Conservation (phyloP, 2,888 invertebrate species). For the Drosophila conformis region DNA sequence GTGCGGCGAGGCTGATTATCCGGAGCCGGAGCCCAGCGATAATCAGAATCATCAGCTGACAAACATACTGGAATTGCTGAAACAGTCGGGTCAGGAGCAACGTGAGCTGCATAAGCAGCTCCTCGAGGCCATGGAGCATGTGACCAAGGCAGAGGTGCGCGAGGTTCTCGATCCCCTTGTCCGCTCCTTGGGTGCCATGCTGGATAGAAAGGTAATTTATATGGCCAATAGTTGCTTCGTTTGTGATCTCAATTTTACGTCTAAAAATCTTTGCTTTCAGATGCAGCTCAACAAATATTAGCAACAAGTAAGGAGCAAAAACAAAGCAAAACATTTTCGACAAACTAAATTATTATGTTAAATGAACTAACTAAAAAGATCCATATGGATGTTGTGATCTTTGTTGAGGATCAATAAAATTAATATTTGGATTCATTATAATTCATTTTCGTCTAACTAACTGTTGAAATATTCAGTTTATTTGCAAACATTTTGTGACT, state of each 20-base stretch:
- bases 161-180: conserved; percentile 77
- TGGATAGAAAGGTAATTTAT: conserved; percentile 49
- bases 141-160: conserved; percentile 73
- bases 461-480: background rate
- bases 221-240: background rate
- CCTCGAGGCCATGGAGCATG: conserved; percentile 74
- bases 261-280: background rate
- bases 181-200: conserved; percentile 59
- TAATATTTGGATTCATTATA: conserved; percentile 2
- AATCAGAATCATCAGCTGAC: conserved; percentile 19
- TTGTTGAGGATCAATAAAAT: conserved; percentile 10
- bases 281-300: conserved; percentile 8
- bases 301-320: background rate
- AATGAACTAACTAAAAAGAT: background rate
- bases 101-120: conserved; percentile 58
- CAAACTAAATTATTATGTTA: conserved; percentile 37
- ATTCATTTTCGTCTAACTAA: background rate
- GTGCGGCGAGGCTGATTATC: conserved; percentile 34
- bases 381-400: background rate
- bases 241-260: background rate
- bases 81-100: conserved; percentile 27
- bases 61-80: conserved; percentile 30
- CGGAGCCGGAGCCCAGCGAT: background rate
- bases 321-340: conserved; percentile 17
- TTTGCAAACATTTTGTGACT: background rate